phyloP scores from a whole-genome alignment of 2,888 invertebrate genomes.

The Allophyes oxyacanthae region DNA sequence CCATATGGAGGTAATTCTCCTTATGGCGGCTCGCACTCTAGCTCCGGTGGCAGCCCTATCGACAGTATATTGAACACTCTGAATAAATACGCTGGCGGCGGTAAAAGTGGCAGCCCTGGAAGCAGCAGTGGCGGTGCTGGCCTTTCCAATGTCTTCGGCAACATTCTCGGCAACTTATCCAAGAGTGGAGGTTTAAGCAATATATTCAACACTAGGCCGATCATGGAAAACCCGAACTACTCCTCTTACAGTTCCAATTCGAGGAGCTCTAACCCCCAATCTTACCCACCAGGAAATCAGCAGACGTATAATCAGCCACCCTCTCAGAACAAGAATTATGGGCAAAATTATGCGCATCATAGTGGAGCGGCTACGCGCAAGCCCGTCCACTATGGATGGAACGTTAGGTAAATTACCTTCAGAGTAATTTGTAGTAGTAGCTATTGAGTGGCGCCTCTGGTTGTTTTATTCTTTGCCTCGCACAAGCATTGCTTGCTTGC shows the following conservation, averaged over 20 bases:
- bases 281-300: slow-evolving; percentile 82
- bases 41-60: slow-evolving; percentile 64
- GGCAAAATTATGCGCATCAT: slow-evolving; percentile 70
- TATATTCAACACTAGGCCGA: slow-evolving; percentile 82
- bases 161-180: slow-evolving; percentile 80
- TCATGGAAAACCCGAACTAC: slow-evolving; percentile 84
- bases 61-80: slow-evolving; percentile 72
- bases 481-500: slow-evolving; percentile 35
- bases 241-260: slow-evolving; percentile 77
- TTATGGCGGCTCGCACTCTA: slow-evolving; percentile 57
- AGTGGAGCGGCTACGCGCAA: slow-evolving; percentile 74
- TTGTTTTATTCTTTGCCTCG: slow-evolving; percentile 53
- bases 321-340: slow-evolving; percentile 78
- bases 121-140: slow-evolving; percentile 40
- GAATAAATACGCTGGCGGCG: slow-evolving; percentile 69
- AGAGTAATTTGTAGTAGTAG: slow-evolving; percentile 41
- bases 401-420: slow-evolving; percentile 81
- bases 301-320: slow-evolving; percentile 70
- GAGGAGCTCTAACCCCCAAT: slow-evolving; percentile 78
- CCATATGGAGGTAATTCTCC: slow-evolving; percentile 59
- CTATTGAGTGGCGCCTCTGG: slow-evolving; percentile 61
- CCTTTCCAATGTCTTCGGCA: slow-evolving; percentile 64
- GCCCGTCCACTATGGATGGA: slow-evolving; percentile 84
- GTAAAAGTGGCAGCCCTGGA: slow-evolving; percentile 40
- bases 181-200: slow-evolving; percentile 73